Evolutionary conservation across 2,888 invertebrate genomes (phyloP).

Genomic region (Dryocosmus kuriphilus): DNA sequence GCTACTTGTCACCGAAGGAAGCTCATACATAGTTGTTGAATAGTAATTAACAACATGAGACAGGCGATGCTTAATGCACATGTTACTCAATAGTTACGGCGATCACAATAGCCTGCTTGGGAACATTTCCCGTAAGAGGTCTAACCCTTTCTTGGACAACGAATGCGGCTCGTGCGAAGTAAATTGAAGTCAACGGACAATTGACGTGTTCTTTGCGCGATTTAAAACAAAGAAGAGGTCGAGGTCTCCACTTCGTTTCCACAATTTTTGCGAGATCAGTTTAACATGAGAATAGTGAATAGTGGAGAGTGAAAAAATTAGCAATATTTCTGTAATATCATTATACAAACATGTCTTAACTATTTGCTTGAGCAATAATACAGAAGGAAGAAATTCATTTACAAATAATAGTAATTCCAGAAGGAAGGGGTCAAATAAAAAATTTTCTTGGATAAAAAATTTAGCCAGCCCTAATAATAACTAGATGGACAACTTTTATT

Average conservation of each 20-base stretch:
- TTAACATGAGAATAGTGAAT: conserved; percentile 22
- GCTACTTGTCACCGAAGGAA: conserved; percentile 55
- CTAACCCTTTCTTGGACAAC: conserved; percentile 65
- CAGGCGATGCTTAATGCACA: conserved; percentile 54
- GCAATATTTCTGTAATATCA: conserved; percentile 23
- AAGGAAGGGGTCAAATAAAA: too few species aligned
- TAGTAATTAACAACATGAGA: conserved; percentile 65
- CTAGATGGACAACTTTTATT: too few species aligned
- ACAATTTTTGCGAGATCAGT: conserved; percentile 23
- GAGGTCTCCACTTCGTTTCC: conserved; percentile 56
- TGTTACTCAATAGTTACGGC: conserved; percentile 65
- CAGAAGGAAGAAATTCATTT: not conserved
- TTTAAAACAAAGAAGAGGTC: conserved; percentile 60
- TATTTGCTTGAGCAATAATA: not conserved
- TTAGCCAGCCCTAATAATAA: too few species aligned
- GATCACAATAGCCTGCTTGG: conserved; percentile 72
- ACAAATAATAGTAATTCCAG: too few species aligned
- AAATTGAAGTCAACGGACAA: conserved; percentile 48
- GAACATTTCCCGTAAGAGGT: conserved; percentile 73
- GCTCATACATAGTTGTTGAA: conserved; percentile 57
- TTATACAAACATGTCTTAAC: not conserved
- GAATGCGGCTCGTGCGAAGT: conserved; percentile 62
- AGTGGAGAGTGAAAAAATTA: conserved; percentile 33
- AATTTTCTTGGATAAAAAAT: too few species aligned
- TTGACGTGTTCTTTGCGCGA: conserved; percentile 38